Evolutionary conservation across 1,140 invertebrate species (phyloP), one percentile per base, ranked within the genome.

Genomic region (Drosophila tropicalis): DNA sequence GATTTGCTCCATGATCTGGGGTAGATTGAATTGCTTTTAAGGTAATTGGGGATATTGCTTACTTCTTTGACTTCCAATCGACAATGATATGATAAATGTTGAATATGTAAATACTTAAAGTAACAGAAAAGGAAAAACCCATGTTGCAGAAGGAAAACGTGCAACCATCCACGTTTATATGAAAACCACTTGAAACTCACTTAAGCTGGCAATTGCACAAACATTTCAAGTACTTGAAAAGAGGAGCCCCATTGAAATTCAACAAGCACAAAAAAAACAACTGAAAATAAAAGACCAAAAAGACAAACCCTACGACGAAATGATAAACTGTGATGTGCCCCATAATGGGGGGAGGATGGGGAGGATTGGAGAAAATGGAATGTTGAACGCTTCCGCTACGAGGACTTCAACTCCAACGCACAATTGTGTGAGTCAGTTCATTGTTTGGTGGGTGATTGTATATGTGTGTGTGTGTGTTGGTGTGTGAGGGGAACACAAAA

Each of bases 151-250:
- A 19, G 17, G 19, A 51, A 51, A 51, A 51, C 44, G 44, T 51
- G 44, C 44, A 10, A 29, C 19, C 7, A 51, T 51, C 29, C 29
- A 6, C 36, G 12, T 13, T 13, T 13, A 39, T 39, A 36, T 47
- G 15, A 51, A 51, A 51, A 51, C 44, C 51, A 58, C 61, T 72
- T 32, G 17, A 64, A 72, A 70, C 32, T 58, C 25, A 58, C 57
- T 72, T 64, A 36, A 73, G 64, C 70, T 22, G 70, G 61, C 40
- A 72, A 73, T 64, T 64, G 60, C 57, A 64, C 60, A 47, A 29
- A 39, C 71, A 72, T 70, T 54, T 56, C 36, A 60, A 58, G 40
- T 61, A 72, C 71, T 72, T 64, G 54, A 73, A 56, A 51, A 40
- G 34, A 54, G 61, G 61, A 55, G 72, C 47, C 41, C 71, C 70